Percentiles rank a stretch among this genome's conserved stretches.
Evolutionary conservation across 1,140 invertebrate genomes (phyloP).

Genomic region (Drosophila pseudoobscura): DNA sequence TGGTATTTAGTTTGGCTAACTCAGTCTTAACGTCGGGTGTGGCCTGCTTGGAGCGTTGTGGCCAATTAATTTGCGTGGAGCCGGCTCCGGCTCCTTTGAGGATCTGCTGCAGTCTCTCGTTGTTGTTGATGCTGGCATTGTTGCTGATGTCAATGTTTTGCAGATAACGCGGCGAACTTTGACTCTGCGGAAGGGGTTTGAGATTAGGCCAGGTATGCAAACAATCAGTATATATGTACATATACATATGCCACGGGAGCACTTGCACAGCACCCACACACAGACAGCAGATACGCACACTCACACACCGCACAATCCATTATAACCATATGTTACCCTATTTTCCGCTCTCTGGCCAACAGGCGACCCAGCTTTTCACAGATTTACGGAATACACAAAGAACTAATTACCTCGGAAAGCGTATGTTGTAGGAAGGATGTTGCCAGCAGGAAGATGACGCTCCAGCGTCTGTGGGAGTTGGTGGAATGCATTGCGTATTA

Average conservation of each 20-base stretch:
- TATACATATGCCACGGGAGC: constrained; percentile 30
- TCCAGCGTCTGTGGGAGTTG: not conserved
- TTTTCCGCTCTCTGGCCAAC: not conserved
- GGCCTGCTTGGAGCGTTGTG: constrained; percentile 50
- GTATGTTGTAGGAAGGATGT: constrained; percentile 16
- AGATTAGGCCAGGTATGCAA: constrained; percentile 44
- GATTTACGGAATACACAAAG: not conserved
- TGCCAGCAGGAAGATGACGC: constrained; percentile 2
- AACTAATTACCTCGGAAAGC: constrained; percentile 23
- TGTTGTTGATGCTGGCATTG: constrained; percentile 29
- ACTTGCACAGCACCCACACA: constrained; percentile 12
- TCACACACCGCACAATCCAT: constrained; percentile 13
- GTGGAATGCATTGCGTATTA: constrained; percentile 26
- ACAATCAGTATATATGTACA: constrained; percentile 1
- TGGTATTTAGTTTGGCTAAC: constrained; percentile 72
- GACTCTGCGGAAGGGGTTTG: constrained; percentile 38
- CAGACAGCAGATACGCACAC: not conserved
- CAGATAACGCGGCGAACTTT: constrained; percentile 63
- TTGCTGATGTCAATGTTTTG: constrained; percentile 38
- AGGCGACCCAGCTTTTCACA: not conserved
- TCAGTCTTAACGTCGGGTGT: constrained; percentile 67
- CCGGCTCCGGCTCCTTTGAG: constrained; percentile 63
- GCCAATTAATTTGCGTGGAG: constrained; percentile 56
- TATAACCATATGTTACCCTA: constrained; percentile 53
- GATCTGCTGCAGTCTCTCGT: constrained; percentile 71